A percentile compares a stretch with the other conserved stretches of the same genome.
Conservation (phyloP, 1,140 invertebrate genomes). For the Pseudomyrmex pallidus region DNA sequence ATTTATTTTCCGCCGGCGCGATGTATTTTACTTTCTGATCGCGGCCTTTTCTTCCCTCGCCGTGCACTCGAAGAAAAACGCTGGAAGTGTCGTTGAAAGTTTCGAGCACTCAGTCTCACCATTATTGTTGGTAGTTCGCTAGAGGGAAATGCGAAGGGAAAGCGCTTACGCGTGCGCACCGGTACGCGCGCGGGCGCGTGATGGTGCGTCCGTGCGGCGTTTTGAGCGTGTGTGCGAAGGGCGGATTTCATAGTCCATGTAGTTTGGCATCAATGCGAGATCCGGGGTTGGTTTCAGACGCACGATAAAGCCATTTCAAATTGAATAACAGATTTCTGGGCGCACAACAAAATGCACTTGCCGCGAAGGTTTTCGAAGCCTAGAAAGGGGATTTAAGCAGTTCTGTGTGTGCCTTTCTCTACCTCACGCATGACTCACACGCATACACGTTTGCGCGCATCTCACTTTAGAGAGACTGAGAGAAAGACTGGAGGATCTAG, state of each 20-base stretch:
- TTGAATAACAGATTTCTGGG: constrained; percentile 75
- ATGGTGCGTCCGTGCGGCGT: background rate
- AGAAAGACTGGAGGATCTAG: background rate
- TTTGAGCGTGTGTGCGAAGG: constrained; percentile 51
- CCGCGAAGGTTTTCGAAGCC: constrained; percentile 67
- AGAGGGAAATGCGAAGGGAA: constrained; percentile 59
- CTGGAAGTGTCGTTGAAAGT: constrained; percentile 65
- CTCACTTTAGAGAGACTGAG: background rate
- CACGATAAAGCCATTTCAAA: constrained; percentile 74
- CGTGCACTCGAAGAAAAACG: constrained; percentile 37
- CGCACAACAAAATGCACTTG: constrained; percentile 76
- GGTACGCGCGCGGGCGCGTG: constrained; percentile 12
- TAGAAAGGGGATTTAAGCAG: constrained; percentile 68
- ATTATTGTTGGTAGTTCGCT: constrained; percentile 56
- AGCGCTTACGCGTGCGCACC: constrained; percentile 24
- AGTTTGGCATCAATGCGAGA: constrained; percentile 74
- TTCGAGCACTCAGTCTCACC: constrained; percentile 65
- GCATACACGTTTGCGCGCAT: constrained; percentile 1
- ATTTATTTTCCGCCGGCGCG: constrained; percentile 48
- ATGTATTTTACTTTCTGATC: constrained; percentile 62
- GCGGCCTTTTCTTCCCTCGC: constrained; percentile 43
- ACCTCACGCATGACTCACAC: constrained; percentile 40
- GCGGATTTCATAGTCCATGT: constrained; percentile 74
- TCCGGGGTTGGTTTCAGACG: constrained; percentile 72
- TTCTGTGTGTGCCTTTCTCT: constrained; percentile 54